A percentile compares a stretch with the other conserved stretches of the same genome.
Evolutionary conservation across 2,113 vertebrate genomes (phyloP).

Genomic region (Melanerpes formicivorus): DNA sequence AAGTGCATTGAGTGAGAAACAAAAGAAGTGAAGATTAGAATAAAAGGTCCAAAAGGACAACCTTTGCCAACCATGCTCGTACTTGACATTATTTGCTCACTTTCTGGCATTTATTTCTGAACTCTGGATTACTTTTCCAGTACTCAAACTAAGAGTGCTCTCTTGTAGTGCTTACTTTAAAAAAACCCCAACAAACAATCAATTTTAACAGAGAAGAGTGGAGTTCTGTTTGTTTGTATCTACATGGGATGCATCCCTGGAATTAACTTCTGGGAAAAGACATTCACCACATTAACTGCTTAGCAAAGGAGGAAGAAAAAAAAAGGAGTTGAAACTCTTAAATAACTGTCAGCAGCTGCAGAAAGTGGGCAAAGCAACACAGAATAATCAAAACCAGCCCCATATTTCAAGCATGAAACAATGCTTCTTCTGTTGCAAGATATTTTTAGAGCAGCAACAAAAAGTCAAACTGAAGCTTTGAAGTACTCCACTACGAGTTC

Average conservation of each 20-base stretch:
- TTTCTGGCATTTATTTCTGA: constrained; percentile 7
- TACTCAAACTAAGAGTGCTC: not conserved
- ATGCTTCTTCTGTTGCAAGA: constrained; percentile 81
- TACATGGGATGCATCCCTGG: constrained; percentile 33
- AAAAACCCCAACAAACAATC: not conserved
- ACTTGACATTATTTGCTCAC: not conserved
- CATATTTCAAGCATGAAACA: constrained; percentile 82
- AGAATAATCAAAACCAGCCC: constrained; percentile 80
- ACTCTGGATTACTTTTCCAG: not conserved
- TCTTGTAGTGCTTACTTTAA: not conserved
- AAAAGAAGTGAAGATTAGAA: not conserved
- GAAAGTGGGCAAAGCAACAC: constrained; percentile 70
- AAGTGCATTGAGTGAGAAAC: not conserved
- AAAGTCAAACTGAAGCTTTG: constrained; percentile 63
- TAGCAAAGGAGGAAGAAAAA: constrained; percentile 37
- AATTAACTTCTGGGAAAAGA: constrained; percentile 49
- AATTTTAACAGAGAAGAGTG: not conserved
- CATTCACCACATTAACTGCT: constrained; percentile 56
- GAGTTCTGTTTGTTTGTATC: not conserved
- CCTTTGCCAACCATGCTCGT: not conserved
- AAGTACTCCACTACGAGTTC: constrained; percentile 66
- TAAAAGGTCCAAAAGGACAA: not conserved
- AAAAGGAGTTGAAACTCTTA: constrained; percentile 57
- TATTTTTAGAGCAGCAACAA: constrained; percentile 74
- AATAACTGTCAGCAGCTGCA: constrained; percentile 70